Base-by-base conservation (phyloP, 2,113 vertebrate species). In the Tragelaphus scriptus region DNA sequence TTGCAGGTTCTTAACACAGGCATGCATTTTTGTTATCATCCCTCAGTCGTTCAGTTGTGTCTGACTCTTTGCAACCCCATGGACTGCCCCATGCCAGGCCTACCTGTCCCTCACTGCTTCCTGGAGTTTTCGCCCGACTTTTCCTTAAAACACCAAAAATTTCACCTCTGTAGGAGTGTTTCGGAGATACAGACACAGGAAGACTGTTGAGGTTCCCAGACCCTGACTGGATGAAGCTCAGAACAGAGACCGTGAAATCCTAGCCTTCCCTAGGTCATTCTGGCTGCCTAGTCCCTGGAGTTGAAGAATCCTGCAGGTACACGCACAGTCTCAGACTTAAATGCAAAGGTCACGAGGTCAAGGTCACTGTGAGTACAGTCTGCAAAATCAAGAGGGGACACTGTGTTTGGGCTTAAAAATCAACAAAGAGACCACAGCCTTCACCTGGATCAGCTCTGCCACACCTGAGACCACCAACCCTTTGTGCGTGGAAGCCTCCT, bases 1-100 rank as follows among this genome's bases (percentile, higher is more conserved):
- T 1, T 9, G 6, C 6, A 6, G 11, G 0, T n/a, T 56, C n/a
- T 36, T 44, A 44, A 44, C 26, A 7, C 21, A 84, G 3, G 1
- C 26, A 40, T 2, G 5, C 10, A 0, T 25, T 40, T 75, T 40
- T 75, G 10, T 75, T 75, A 36, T 40, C 19, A 23, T 13, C 68
- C 68, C 68, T 75, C 68, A 40, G 68, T 25, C 19, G 0, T 23
- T 75, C 68, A 75, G n/a, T 75, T 75, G 21, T 75, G n/a, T 75
- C 68, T 23, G 19, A 40, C 19, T 71, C 19, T 68, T n/a, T 75
- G 10, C 5, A 40, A 75, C n/a, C n/a, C 10, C n/a, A 40, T 23
- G 68, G 68, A 40, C n/a, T 40, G 19, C 68, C 19, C n/a, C 1
- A 3, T 40, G 68, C 19, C 68, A 23, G 68, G n/a, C 68, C 68